Conservation (phyloP, 2,113 vertebrate genomes). For the Microcebus murinus region DNA sequence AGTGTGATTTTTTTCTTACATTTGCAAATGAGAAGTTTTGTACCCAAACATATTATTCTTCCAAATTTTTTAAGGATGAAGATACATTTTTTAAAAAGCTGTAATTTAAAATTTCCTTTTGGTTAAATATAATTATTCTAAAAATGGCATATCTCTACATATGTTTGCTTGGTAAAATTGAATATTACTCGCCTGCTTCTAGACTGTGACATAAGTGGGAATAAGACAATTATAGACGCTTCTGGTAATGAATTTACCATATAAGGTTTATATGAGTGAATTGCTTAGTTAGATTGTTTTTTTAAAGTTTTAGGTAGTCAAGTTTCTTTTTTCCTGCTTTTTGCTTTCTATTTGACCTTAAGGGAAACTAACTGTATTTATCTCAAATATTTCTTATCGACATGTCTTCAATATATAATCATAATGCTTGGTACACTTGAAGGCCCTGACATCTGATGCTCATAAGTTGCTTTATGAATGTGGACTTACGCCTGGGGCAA, state of each 20-base stretch:
- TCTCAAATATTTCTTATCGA: conserved; percentile 24
- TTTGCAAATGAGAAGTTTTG: conserved; percentile 64
- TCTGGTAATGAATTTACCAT: conserved; percentile 21
- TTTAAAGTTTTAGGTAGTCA: neutral
- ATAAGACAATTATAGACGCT: conserved; percentile 52
- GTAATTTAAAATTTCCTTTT: conserved; percentile 61
- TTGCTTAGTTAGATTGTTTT: neutral
- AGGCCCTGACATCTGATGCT: neutral
- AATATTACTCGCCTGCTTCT: conserved; percentile 50
- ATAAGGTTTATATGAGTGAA: neutral
- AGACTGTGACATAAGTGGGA: conserved; percentile 58
- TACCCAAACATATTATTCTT: conserved; percentile 64
- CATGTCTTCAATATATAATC: neutral
- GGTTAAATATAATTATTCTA: conserved; percentile 75
- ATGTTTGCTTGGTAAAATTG: conserved; percentile 57
- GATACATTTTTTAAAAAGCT: conserved; percentile 30
- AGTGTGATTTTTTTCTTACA: conserved; percentile 32
- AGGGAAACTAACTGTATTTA: conserved; percentile 16
- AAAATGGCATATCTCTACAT: conserved; percentile 59
- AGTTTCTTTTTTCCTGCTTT: neutral
- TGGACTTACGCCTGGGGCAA: neutral
- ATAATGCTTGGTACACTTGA: neutral
- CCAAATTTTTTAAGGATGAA: conserved; percentile 42
- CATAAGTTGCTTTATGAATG: conserved; percentile 52
- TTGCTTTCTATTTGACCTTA: conserved; percentile 7